Base-by-base conservation (phyloP, 2,888 invertebrate species). In the Ennomos quercinarius region DNA sequence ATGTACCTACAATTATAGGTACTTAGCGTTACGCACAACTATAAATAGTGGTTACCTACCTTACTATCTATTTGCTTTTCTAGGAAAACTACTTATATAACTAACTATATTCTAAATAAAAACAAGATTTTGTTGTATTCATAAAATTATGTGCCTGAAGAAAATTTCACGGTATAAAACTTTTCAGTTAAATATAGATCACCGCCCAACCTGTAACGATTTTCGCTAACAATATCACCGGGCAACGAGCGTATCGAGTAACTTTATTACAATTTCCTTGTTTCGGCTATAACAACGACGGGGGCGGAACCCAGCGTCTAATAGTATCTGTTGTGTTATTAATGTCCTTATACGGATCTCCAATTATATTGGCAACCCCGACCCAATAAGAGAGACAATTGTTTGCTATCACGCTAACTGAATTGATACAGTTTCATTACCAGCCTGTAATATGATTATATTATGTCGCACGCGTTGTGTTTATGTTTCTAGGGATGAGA, bases 321-420 rank as follows among this genome's bases (percentile, higher is more conserved):
- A 87, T 87, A 78, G 80, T 81, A 87, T 85, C 86, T 86, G 81
- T 87, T 88, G 83, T 85, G 86, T 87, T 88, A 87, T 89, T 89
- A 87, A 89, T 87, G 84, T 79, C 81, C 78, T 80, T 80, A 84
- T 86, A 83, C 83, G 80, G 81, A 81, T 81, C 82, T 86, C 84
- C 84, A 88, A 89, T 89, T 87, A 86, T 85, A 82, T 83, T 75
- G 75, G 73, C 70, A 72, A 68, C 70, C 66, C 67, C 69, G 74
- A 70, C 72, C 71, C 67, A 61, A 61, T 61, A 61, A 61, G 47
- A 55, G 60, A 56, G 55, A 61, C 60, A 61, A 61, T 61, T 78
- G 70, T 74, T 77, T 74, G 68, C 66, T 71, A 73, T 69, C 67
- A 72, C 63, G 68, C 70, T 66, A 69, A 71, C 73, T 70, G 71